Base-by-base conservation (phyloP, 2,797 vertebrate species). In the Sebastes dallii region DNA sequence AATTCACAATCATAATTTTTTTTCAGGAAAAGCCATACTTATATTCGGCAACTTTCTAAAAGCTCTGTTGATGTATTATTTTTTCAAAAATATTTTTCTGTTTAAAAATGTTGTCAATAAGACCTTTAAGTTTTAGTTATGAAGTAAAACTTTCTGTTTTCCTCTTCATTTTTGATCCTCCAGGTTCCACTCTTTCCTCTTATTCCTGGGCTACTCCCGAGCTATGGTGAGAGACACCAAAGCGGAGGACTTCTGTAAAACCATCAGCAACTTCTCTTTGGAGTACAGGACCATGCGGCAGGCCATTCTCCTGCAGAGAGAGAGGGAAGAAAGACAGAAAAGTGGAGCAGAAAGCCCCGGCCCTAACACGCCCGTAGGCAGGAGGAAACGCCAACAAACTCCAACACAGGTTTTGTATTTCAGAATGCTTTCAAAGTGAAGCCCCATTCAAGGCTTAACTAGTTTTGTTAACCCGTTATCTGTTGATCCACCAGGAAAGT, bases 161-260 rank as follows among this genome's bases (percentile, higher is more conserved):
- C 3, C 34, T 69, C 1, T 39, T 34, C 0, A 1, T 27, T 6
- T 71, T 39, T 54, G 9, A 13, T 29, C 36, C 8, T 77, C 3
- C 77, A 96, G 96, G 85, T 96, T 96, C 89, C 95, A 96, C 89
- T 94, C 95, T 1, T 96, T 96, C 91, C 95, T 96, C 42, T 73
- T 96, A 18, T 96, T 95, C 80, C 88, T 96, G 2, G 96, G 96
- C n/a, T 96, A 96, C 86, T 95, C 95, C 2, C 86, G 75, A 11
- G 34, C 88, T 0, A 91, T 93, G 91, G 94, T 92, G 64, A 91
- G 85, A 46, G 93, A 95, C 61, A 95, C 91, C 18, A 93, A 72
- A 66, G 88, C 93, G 0, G 93, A 95, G 71, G 91, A 91, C 55
- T 96, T 96, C 90, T 96, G 95, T 30, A 94, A 90, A 79, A 96